Evolutionary conservation across 2,113 vertebrate species (phyloP), one percentile per base, ranked within the genome.

Genomic region (Forbesichthys agassizii): DNA sequence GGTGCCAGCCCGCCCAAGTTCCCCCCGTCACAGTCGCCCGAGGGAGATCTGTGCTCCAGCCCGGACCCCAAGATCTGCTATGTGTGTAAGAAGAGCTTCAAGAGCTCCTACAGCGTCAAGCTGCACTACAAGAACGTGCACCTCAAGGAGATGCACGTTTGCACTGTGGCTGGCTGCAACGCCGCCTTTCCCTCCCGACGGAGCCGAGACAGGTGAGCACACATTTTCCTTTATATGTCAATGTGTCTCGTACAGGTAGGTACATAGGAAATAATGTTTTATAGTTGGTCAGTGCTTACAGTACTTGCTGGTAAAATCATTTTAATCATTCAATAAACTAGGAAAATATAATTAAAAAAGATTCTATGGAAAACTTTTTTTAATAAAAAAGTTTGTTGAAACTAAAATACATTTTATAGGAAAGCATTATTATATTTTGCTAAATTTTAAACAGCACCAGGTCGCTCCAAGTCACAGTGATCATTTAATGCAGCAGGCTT

Each of bases 61-160:
- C 96, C 96, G 73, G 98, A 99, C 75, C 98, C 98, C 84, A 99
- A 99, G 93, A 99, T 98, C 87, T 99, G 97, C 93, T 99, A 99
- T 9, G 98, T 99, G 77, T 99, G 98, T 93, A 99, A 99, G 93
- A 99, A 99, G 91, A 99, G 94, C 92, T 99, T 99, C 93, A 99
- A 99, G 93, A 99, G 97, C 88, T 99, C 98, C 83, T 99, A 99
- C 89, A 99, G 98, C 71, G 98, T 99, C 90, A 99, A 99, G 90
- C 96, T 99, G 78, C 98, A 99, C 92, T 99, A 99, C 94, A 96
- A 96, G 90, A 99, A 99, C 0, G 98, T 99, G 89, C 98, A 99
- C 91, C 95, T 99, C 83, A 99, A 99, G 93, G 98, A 99, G 93
- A 99, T 99, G 98, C 98, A 99, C 20, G 96, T 99, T 88, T 99